phyloP scores from a whole-genome alignment of 2,797 vertebrate genomes.

The Vultur gryphus region DNA sequence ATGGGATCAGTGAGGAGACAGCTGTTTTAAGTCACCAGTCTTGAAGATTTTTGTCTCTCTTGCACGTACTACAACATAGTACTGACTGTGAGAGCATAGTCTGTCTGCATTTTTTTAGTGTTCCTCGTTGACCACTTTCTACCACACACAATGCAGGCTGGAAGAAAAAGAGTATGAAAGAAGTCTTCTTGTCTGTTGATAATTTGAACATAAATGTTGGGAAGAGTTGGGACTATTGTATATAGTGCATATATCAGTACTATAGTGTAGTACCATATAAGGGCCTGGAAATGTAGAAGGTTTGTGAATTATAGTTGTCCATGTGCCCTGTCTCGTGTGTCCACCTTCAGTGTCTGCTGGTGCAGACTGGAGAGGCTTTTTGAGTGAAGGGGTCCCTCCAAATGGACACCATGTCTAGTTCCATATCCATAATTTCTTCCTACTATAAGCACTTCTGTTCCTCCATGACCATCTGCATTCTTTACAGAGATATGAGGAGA shows the following conservation, averaged over 20 bases:
- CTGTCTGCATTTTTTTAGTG: neutral
- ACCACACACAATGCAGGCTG: neutral
- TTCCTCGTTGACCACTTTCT: neutral
- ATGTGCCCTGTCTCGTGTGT: neutral
- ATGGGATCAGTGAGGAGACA: neutral
- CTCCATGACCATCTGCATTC: neutral
- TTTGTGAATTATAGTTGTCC: neutral
- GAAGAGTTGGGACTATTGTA: neutral
- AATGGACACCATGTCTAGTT: neutral
- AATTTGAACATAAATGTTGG: neutral
- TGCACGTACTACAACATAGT: neutral
- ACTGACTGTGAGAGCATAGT: neutral
- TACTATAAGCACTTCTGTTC: neutral
- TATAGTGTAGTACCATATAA: neutral
- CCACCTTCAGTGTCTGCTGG: neutral
- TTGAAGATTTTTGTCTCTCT: neutral
- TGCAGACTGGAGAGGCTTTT: neutral
- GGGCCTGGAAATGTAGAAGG: neutral
- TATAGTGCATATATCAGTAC: neutral
- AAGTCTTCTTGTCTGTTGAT: neutral
- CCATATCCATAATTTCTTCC: neutral
- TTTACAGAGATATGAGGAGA: neutral
- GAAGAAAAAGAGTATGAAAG: neutral
- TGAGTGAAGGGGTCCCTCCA: neutral
- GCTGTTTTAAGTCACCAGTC: neutral